Evolutionary conservation across 1,140 invertebrate species (phyloP).

Genomic region (Drosophila kohkoa): DNA sequence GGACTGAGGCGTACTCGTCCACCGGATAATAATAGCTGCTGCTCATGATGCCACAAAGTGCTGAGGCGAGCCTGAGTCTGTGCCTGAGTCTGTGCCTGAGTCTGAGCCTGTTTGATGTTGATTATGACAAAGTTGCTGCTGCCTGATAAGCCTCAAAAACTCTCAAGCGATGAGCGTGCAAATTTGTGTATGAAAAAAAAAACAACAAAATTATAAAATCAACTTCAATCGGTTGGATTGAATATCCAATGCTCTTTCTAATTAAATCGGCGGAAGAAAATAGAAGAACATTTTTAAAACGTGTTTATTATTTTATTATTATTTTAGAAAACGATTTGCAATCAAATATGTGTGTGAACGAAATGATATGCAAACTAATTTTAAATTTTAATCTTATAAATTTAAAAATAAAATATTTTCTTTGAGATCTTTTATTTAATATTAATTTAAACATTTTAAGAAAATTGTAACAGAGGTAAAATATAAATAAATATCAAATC

Average conservation of each 20-base stretch:
- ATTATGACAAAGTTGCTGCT: conserved; percentile 77
- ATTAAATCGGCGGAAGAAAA: neutral
- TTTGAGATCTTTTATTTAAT: too few species aligned
- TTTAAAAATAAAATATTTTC: too few species aligned
- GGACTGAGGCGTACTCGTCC: conserved; percentile 13
- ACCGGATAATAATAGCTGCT: conserved; percentile 73
- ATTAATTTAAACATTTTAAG: too few species aligned
- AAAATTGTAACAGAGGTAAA: too few species aligned
- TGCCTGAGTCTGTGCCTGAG: conserved; percentile 3
- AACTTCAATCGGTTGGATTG: neutral
- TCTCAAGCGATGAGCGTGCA: conserved; percentile 74
- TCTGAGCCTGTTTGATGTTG: conserved; percentile 73
- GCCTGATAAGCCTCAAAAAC: conserved; percentile 73
- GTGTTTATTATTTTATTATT: too few species aligned
- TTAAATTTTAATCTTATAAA: too few species aligned
- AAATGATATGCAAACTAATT: too few species aligned
- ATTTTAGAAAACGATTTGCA: too few species aligned
- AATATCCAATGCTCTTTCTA: conserved; percentile 12
- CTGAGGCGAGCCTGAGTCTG: conserved; percentile 35
- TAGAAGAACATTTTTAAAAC: too few species aligned
- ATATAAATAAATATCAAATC: too few species aligned
- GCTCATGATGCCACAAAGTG: conserved; percentile 54
- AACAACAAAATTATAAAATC: conserved; percentile 13
- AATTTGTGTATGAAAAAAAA: conserved; percentile 55
- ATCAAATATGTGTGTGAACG: too few species aligned